Base-by-base conservation (phyloP, 2,113 vertebrate species). In the Megaceryle torquata region DNA sequence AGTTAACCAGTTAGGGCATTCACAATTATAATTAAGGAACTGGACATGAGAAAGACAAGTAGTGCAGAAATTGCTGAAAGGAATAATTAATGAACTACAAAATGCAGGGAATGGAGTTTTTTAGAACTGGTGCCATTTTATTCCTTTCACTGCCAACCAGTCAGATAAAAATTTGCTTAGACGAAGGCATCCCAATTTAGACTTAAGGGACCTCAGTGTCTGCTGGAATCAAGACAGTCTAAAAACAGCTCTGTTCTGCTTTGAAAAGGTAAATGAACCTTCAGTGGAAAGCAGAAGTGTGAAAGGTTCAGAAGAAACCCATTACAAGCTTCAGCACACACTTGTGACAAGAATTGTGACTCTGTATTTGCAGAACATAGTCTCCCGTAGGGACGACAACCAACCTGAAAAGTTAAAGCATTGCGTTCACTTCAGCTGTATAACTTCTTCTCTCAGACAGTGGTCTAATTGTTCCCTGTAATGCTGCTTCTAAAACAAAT, bases 311-410 rank as follows among this genome's bases (percentile, higher is more conserved):
- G 97, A 98, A 98, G 94, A 98, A 98, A 98, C 95, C 97, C 97
- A 97, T 98, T 98, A 97, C 96, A 98, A 97, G 97, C 96, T 98
- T 97, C 97, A 97, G 88, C 97, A 98, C 97, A 98, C 97, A 97
- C 82, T 97, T 97, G 93, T 96, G 95, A 97, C 96, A 92, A 89
- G 88, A 95, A 96, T 90, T 96, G 95, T 93, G 95, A 95, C 97
- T 97, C 95, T 96, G 48, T 97, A 95, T 93, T 96, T 91, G 93
- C 91, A 91, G 86, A 96, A 64, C 44, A 94, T 57, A 92, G 39
- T 86, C 69, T 97, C 57, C 89, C 86, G 15, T 48, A 93, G 88
- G 95, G 67, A 92, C 39, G 43, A 46, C 88, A 69, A 67, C 84
- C 69, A 96, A 93, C 77, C 86, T 82, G 92, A 8, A 28, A 96